These are phyloP conservation scores for Beris morrisii DNA, from an alignment of 2,888 invertebrate genomes.

Conservation along the genomic window DNA sequence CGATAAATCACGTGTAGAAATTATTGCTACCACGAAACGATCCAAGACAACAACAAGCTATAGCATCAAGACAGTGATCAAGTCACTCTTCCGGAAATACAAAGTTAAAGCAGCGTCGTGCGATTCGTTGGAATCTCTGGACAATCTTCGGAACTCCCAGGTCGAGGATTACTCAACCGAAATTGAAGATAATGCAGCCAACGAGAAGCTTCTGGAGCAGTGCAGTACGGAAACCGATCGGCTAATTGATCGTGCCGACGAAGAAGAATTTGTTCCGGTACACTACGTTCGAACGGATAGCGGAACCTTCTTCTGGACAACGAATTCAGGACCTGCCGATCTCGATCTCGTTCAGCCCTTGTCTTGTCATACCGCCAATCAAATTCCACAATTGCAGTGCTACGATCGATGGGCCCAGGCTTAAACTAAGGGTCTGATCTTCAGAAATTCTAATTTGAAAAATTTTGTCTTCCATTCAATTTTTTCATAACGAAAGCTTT, in stretches of 20 bases:
- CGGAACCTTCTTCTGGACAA: constrained; percentile 83
- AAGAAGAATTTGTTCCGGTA: constrained; percentile 61
- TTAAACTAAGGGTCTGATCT: constrained; percentile 49
- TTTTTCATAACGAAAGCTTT: constrained; percentile 22
- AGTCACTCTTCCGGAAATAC: constrained; percentile 67
- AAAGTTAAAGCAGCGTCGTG: constrained; percentile 43
- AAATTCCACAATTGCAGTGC: constrained; percentile 48
- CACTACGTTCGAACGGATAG: constrained; percentile 78
- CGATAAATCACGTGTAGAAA: constrained; percentile 16
- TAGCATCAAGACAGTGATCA: constrained; percentile 68
- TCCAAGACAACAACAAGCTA: constrained; percentile 16
- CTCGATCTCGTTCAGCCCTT: constrained; percentile 52
- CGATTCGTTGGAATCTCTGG: constrained; percentile 50
- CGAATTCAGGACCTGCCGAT: constrained; percentile 53
- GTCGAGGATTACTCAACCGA: constrained; percentile 55
- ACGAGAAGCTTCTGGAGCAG: constrained; percentile 71
- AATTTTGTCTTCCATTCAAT: neutral
- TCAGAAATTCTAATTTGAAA: neutral
- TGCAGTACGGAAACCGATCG: constrained; percentile 56
- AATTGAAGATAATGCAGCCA: constrained; percentile 72
- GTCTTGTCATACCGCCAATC: constrained; percentile 51
- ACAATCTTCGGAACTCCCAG: constrained; percentile 51
- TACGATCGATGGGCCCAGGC: constrained; percentile 73
- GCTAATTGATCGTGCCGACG: constrained; percentile 43
- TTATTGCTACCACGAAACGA: constrained; percentile 3